phyloP scores from a whole-genome alignment of 1,140 invertebrate species.

The Heliconius melpomene region DNA sequence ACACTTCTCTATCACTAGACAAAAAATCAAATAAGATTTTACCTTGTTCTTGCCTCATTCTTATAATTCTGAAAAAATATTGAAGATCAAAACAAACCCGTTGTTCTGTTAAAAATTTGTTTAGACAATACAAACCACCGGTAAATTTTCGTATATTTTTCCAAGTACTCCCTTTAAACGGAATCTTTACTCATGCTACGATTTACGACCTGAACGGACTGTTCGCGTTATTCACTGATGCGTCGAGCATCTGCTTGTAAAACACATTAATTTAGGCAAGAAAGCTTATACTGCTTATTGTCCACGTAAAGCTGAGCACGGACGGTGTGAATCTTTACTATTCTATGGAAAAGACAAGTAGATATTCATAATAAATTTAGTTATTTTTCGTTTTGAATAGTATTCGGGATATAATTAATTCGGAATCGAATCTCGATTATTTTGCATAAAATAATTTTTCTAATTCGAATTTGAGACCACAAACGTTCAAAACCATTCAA shows the following conservation, averaged over 20 bases:
- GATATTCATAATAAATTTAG: neutral
- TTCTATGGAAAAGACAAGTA: neutral
- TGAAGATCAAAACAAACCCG: neutral
- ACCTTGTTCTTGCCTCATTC: neutral
- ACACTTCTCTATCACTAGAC: no score
- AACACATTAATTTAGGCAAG: constrained; percentile 43
- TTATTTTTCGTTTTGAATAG: no score
- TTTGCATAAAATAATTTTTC: no score
- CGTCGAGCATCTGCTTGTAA: constrained; percentile 29
- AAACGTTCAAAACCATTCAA: no score
- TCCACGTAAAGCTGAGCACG: constrained; percentile 4
- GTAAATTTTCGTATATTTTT: constrained; percentile 9
- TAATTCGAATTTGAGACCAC: no score
- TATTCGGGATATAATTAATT: no score
- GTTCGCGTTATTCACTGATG: constrained; percentile 18
- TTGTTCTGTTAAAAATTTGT: neutral
- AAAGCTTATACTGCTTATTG: constrained; percentile 34
- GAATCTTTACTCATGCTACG: constrained; percentile 21
- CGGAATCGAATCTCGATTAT: no score
- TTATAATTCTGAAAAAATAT: neutral
- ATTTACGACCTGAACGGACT: constrained; percentile 24
- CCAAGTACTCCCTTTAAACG: constrained; percentile 7
- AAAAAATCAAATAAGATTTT: no score
- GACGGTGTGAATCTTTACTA: neutral
- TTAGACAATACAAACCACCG: neutral